phyloP scores from a whole-genome alignment of 2,888 invertebrate species.

The Aphrophora alni region DNA sequence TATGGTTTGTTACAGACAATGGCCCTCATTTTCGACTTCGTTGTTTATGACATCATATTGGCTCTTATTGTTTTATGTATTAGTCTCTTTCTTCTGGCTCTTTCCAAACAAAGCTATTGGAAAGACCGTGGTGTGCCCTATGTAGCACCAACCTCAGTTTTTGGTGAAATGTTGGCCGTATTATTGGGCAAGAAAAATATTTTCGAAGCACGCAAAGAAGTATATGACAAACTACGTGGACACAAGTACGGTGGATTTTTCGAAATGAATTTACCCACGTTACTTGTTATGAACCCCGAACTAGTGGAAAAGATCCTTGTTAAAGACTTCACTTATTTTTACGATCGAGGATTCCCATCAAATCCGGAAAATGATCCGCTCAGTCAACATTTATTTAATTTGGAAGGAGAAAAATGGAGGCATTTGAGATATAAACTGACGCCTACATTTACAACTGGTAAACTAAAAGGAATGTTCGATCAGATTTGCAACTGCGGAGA shows the following conservation, averaged over 20 bases:
- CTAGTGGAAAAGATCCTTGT: constrained; percentile 42
- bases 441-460: constrained; percentile 58
- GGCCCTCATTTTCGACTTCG: no score
- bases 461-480: constrained; percentile 56
- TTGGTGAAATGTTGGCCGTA: no score
- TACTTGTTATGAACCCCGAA: constrained; percentile 29
- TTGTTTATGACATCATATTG: no score
- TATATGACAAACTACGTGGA: constrained; percentile 18
- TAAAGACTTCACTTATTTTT: constrained; percentile 47
- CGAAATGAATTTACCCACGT: constrained; percentile 12
- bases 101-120: constrained; percentile 58
- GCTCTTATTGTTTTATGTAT: no score
- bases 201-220: background rate
- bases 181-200: no score
- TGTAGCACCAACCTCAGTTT: constrained; percentile 55
- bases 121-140: constrained; percentile 55
- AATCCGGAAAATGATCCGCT: constrained; percentile 44
- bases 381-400: constrained; percentile 40
- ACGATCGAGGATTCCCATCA: constrained; percentile 40
- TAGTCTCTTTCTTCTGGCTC: no score
- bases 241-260: constrained; percentile 30
- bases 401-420: constrained; percentile 55
- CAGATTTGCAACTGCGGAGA: constrained; percentile 52
- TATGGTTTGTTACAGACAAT: no score
- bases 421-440: constrained; percentile 55